Evolutionary conservation across 2,113 vertebrate species (phyloP), one percentile per base, ranked within the genome.

Genomic region (Colius striatus): DNA sequence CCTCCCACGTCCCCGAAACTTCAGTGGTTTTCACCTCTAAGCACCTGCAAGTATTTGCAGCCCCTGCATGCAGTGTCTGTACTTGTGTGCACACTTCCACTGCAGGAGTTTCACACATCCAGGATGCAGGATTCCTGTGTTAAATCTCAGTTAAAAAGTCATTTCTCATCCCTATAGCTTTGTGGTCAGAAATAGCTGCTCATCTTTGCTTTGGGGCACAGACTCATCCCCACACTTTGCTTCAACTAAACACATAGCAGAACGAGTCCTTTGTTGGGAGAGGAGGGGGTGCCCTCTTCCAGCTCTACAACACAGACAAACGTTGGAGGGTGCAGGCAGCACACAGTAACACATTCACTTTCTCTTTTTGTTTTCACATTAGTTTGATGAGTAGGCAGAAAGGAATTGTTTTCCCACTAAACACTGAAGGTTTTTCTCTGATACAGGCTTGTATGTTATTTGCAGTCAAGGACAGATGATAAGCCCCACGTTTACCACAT

Each of bases 11-110:
- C 55, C 77, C 23, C 61, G 60, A 41, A 21, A 6, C 47, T 74
- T 81, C 78, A 93, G 89, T 84, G 75, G 9, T 73, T 80, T 81
- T 89, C 32, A 78, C 60, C 70, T 66, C 65, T 61, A 60, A 55
- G 74, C 29, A 92, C 71, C 26, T 9, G 61, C 71, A 78, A 45
- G 30, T 43, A 50, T 25, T 81, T 22, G 41, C 20, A 4, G 43
- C 83, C 34, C 50, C 30, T 48, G 60, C 20, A 15, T 34, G 75
- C 53, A 62, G 27, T 13, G 6, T 16, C 18, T 11, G 55, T 2
- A 1, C 1, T 20, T 4, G n/a, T n/a, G 48, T 8, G 43, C n/a
- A 12, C 3, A 27, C 11, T 36, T 58, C 27, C 45, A 57, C 22
- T 66, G 73, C 57, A 29, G 6, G 45, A 47, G 23, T 36, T 48